phyloP scores from a whole-genome alignment of 2,113 vertebrate species.

The Mystacornis crossleyi region DNA sequence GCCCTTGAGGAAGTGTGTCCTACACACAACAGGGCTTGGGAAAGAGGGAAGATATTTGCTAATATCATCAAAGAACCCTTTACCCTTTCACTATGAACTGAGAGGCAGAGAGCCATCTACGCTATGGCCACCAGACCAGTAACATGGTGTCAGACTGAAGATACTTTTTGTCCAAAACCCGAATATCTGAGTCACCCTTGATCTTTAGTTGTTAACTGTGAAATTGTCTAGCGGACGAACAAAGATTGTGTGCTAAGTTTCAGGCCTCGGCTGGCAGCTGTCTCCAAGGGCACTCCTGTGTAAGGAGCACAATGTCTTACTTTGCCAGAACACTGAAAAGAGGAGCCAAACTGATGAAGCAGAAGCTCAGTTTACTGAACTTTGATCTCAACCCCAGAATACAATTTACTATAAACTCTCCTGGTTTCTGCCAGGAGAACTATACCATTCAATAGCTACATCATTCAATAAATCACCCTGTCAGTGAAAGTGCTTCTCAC shows the following conservation, averaged over 20 bases:
- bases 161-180: neutral
- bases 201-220: neutral
- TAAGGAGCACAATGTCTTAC: neutral
- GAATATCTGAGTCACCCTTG: neutral
- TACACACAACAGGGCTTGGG: fast-evolving
- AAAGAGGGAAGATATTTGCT: neutral
- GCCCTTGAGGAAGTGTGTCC: neutral
- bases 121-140: fast-evolving
- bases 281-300: neutral
- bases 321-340: neutral
- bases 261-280: neutral
- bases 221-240: neutral
- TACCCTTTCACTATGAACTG: neutral
- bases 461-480: neutral
- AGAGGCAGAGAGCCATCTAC: neutral
- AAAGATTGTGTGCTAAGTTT: neutral
- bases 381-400: neutral
- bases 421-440: neutral
- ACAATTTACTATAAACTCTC: neutral
- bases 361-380: neutral
- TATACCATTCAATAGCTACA: neutral
- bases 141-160: neutral
- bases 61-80: neutral
- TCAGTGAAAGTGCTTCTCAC: neutral
- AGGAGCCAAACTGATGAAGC: neutral